Evolutionary conservation across 1,140 invertebrate species (phyloP).

Genomic region (Heliconius hermathena): DNA sequence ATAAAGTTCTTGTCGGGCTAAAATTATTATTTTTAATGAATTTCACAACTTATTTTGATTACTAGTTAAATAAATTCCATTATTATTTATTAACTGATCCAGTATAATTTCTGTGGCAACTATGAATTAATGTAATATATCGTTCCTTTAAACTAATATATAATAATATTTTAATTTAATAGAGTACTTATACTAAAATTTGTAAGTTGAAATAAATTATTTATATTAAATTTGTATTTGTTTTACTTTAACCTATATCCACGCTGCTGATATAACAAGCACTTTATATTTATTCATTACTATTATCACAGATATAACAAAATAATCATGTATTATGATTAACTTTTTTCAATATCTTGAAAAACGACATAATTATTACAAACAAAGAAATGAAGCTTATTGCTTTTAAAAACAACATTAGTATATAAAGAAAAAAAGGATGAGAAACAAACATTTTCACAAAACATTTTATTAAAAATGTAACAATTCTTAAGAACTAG

Average conservation of each 20-base stretch:
- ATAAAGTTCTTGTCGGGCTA: no score
- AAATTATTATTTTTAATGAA: no score
- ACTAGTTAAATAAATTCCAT: no score
- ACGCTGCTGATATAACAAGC: neutral
- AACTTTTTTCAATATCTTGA: no score
- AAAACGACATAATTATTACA: neutral
- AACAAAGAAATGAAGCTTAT: neutral
- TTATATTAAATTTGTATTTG: slow-evolving; percentile 16
- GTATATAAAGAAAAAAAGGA: neutral
- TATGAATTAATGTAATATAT: neutral
- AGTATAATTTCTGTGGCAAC: neutral
- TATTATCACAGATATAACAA: neutral
- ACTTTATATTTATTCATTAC: neutral
- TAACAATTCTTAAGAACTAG: slow-evolving; percentile 28
- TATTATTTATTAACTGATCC: neutral
- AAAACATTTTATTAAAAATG: slow-evolving; percentile 36
- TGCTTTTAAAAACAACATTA: neutral
- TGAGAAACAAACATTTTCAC: slow-evolving; percentile 14
- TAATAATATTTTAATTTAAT: neutral
- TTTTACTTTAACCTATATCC: neutral
- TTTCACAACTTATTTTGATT: no score
- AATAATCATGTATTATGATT: no score
- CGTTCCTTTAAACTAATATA: neutral
- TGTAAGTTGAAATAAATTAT: slow-evolving; percentile 28
- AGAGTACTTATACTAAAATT: slow-evolving; percentile 24